Evolutionary conservation across 2,113 vertebrate species (phyloP).

Genomic region (Camarhynchus parvulus): DNA sequence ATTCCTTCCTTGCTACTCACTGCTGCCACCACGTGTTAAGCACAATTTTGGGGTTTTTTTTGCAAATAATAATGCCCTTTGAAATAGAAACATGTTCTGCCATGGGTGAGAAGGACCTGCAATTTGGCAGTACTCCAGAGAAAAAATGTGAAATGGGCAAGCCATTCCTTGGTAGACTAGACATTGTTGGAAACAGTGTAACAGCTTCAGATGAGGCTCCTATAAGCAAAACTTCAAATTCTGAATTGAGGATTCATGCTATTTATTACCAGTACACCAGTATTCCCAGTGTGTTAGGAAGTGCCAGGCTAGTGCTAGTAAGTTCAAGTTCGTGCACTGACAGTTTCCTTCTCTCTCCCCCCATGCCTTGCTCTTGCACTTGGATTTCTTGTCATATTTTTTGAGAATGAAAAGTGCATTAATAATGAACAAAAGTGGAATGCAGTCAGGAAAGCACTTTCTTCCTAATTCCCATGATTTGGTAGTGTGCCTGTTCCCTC

Average conservation of each 20-base stretch:
- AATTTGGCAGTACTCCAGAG: too few species aligned
- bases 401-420: not conserved
- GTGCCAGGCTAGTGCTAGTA: not conserved
- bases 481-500: not conserved
- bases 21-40: constrained; percentile 62
- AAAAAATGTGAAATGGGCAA: not conserved
- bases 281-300: not conserved
- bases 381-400: not conserved
- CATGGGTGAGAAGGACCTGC: not conserved
- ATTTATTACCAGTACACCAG: not conserved
- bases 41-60: not conserved
- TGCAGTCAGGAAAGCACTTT: not conserved
- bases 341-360: not conserved
- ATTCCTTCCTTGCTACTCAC: constrained; percentile 2
- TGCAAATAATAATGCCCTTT: not conserved
- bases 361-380: not conserved
- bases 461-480: not conserved
- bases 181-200: not conserved
- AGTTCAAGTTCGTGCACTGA: not conserved
- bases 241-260: not conserved
- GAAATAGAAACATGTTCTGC: not conserved
- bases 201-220: not conserved
- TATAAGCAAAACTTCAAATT: not conserved
- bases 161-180: not conserved
- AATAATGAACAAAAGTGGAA: not conserved